Evolutionary conservation across 2,888 invertebrate species (phyloP), one percentile per base, ranked within the genome.

Genomic region (Kryphioiulus occultus): DNA sequence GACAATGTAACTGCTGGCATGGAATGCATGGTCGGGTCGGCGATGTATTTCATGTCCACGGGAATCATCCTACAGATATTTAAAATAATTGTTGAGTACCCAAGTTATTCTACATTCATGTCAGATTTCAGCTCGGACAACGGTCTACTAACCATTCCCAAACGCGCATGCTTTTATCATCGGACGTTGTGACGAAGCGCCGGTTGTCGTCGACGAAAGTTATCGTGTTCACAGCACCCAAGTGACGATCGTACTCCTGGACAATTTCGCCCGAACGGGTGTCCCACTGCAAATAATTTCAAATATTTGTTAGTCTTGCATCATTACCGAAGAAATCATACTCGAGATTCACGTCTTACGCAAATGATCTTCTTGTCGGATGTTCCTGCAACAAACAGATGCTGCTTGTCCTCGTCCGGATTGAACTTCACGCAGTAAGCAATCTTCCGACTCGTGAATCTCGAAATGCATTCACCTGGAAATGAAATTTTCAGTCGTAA

Each of bases 1-100:
- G 99, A 96, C 9, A 96, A 94, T 0, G 98, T 97, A 0, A 99
- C 99, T 0, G 98, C 96, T 0, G 99, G 99, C 95, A 99, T 97
- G 7, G 99, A 99, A 92, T 99, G 99, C 98, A 99, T 98, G 0
- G 97, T 95, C 0, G 99, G 99, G 92, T 99, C 99, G 0, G 99
- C 99, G 89, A 99, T 99, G 92, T 99, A 98, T 92, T 99, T 99
- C 96, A 99, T 99, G 92, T 99, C 99, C 0, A 99, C 99, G 0
- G 97, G 97, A 91, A 97, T 97, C 91, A 97, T 97, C 93, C 93
- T 93, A 87, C 86, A 89, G 88, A 12, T 0, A 26, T 68, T 68
- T 26, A 0, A 4, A 88, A 86, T 88, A 85, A 88, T 53, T 26
- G 26, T 85, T 32, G 82, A 83, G 22, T 35, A 4, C 15, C 32